Evolutionary conservation across 2,113 vertebrate species (phyloP), one percentile per base, ranked within the genome.

Genomic region (Thymallus thymallus): DNA sequence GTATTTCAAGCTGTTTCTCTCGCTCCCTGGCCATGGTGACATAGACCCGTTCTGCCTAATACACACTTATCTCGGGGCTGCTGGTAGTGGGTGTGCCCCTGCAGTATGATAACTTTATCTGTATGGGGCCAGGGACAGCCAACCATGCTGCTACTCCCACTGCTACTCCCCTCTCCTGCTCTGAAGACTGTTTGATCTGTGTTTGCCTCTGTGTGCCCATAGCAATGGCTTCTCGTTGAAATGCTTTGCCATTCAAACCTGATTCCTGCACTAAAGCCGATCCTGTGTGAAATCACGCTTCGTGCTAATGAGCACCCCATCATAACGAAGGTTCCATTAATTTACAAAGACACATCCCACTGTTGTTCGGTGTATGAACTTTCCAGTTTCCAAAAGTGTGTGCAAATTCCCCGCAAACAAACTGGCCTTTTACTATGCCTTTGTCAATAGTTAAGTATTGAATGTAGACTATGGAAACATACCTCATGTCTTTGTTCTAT

Each of bases 11-110:
- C 1, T 18, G n/a, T 45, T 16, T 46, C 45, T 18, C 20, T 69
- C 63, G 68, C 35, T 46, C n/a, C 68, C 35, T n/a, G 20, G 20
- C 1, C 41, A 58, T 10, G 1, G 41, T 68, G 51, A 22, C 9
- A 23, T 69, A 71, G 6, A 14, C 14, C 16, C 12, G 3, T 82
- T 10, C 9, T 41, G 35, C 9, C 35, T 2, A 2, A 41, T 41
- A 41, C 9, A 41, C 35, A 10, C 35, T 41, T 87, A 87, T 87
- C 85, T 71, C 41, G 16, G n/a, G 55, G 74, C 4, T 2, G 18
- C 73, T 56, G 30, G 10, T 56, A 41, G 16, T 80, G 83, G 85
- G 85, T 75, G 85, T 76, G 79, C 64, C 46, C 32, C 16, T 14
- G 7, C 2, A 3, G 18, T 81, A 74, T 51, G 18, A 29, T 35